phyloP scores from a whole-genome alignment of 2,113 vertebrate genomes.

The Lota lota region DNA sequence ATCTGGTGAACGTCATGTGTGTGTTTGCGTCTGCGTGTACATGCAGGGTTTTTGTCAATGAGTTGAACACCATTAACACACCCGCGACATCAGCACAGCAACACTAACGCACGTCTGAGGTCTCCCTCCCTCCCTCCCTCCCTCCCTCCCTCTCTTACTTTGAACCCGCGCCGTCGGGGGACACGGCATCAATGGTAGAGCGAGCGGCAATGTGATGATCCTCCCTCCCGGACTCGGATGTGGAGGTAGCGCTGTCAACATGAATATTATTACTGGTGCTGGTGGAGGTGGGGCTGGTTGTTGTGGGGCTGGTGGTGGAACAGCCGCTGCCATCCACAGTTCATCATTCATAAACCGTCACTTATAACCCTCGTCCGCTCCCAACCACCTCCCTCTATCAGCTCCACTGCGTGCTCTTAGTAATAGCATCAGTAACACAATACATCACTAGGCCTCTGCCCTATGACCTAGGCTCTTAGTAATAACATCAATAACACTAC shows the following conservation, averaged over 20 bases:
- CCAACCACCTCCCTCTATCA: no score
- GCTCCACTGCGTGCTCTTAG: no score
- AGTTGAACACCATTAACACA: conserved; percentile 37
- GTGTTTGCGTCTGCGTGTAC: not conserved
- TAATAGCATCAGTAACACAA: no score
- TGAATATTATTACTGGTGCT: conserved; percentile 52
- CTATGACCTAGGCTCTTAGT: no score
- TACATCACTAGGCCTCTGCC: no score
- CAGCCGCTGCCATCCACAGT: conserved; percentile 43
- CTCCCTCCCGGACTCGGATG: conserved; percentile 50
- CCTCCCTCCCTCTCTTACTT: conserved; percentile 36
- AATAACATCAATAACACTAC: no score
- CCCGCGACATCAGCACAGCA: conserved; percentile 35
- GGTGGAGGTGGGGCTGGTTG: no score
- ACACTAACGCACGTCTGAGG: no score
- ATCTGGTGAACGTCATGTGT: not conserved
- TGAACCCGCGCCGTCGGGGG: conserved; percentile 51
- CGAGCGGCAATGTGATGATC: conserved; percentile 64
- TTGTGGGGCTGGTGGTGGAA: conserved; percentile 31
- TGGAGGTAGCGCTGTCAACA: conserved; percentile 64
- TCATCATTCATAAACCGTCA: conserved; percentile 33
- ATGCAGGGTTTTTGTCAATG: conserved; percentile 16
- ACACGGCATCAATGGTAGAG: conserved; percentile 56
- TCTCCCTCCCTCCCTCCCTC: conserved; percentile 13
- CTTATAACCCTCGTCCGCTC: no score